Evolutionary conservation across 2,888 invertebrate genomes (phyloP).

Genomic region (Blera fallax): DNA sequence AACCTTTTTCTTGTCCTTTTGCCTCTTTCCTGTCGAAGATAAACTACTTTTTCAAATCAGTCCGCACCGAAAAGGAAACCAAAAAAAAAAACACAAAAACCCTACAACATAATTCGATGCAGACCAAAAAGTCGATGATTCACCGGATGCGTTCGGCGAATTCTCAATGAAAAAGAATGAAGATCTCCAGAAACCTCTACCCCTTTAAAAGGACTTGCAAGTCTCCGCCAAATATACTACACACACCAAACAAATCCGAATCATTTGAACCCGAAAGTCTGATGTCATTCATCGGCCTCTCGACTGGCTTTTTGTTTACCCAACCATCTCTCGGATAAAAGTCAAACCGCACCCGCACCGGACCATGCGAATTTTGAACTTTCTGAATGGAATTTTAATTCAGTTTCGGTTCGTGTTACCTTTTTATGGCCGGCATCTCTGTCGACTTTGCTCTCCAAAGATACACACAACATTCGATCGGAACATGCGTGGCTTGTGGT

Average conservation of each 20-base stretch:
- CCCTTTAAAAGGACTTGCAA: background rate
- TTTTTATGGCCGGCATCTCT: background rate
- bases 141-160: constrained; percentile 58
- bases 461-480: constrained; percentile 11
- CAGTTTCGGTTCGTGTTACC: constrained; percentile 30
- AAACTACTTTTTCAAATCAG: background rate
- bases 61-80: background rate
- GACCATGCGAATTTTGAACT: constrained; percentile 45
- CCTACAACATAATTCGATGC: constrained; percentile 34
- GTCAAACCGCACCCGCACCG: constrained; percentile 14
- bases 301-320: constrained; percentile 7
- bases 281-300: constrained; percentile 60
- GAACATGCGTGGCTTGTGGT: constrained; percentile 41
- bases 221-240: background rate
- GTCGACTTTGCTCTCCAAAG: background rate
- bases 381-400: constrained; percentile 72
- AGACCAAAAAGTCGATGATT: constrained; percentile 34
- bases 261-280: constrained; percentile 37
- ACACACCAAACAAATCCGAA: constrained; percentile 2
- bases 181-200: constrained; percentile 32
- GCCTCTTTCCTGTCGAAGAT: background rate
- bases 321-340: background rate
- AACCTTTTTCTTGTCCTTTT: background rate
- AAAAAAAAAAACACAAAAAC: background rate
- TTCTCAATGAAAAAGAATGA: constrained; percentile 63